phyloP scores from a whole-genome alignment of 1,140 invertebrate species.

The Listronotus oregonensis region DNA sequence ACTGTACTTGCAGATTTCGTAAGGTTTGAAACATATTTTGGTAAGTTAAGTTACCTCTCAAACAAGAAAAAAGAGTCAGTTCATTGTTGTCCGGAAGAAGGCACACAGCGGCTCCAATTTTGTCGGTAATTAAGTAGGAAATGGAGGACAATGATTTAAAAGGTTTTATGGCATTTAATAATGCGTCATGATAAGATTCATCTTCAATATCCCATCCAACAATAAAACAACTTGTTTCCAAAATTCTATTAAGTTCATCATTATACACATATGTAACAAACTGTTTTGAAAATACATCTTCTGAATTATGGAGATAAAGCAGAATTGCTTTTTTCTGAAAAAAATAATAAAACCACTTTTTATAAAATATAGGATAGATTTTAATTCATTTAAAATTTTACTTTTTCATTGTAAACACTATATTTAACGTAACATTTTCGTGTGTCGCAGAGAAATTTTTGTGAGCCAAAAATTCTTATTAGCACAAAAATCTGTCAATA shows the following conservation, averaged over 20 bases:
- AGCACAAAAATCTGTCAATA: no score
- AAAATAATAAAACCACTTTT: background rate
- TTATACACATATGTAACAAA: conserved; percentile 23
- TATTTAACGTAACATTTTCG: no score
- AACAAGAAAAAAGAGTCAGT: conserved; percentile 27
- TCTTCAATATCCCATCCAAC: conserved; percentile 41
- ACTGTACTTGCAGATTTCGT: background rate
- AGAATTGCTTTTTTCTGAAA: conserved; percentile 36
- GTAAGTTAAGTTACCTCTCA: conserved; percentile 31
- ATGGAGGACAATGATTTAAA: conserved; percentile 17
- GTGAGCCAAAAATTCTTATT: no score
- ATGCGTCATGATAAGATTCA: conserved; percentile 22
- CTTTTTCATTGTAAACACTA: background rate
- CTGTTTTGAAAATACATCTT: conserved; percentile 35
- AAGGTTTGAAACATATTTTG: conserved; percentile 21
- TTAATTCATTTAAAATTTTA: background rate
- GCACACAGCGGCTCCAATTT: conserved; percentile 28
- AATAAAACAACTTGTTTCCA: conserved; percentile 31
- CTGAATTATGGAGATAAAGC: conserved; percentile 41
- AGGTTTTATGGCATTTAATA: conserved; percentile 31
- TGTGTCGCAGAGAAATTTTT: no score
- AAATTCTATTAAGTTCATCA: conserved; percentile 22
- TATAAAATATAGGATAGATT: background rate
- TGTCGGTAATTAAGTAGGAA: conserved; percentile 15
- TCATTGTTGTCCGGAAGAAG: conserved; percentile 33